Conservation (phyloP, 2,113 vertebrate species). For the Calidris pygmaea region DNA sequence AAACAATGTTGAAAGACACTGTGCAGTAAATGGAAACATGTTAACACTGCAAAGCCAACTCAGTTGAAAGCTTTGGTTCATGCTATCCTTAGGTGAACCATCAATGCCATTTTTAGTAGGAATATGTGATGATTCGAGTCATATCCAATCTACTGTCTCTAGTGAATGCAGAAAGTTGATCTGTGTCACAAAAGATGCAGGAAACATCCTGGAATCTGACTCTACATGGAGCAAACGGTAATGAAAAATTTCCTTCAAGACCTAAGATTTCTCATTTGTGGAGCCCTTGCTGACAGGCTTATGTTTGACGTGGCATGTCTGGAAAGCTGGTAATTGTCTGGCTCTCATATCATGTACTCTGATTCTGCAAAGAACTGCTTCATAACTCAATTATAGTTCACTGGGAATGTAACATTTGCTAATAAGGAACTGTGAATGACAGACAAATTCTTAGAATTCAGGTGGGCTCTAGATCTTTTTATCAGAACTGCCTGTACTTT, state of each 20-base stretch:
- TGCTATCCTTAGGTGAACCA: neutral
- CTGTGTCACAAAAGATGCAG: neutral
- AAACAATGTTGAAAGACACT: neutral
- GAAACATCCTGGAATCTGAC: neutral
- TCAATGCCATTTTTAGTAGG: neutral
- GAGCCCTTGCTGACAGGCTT: neutral
- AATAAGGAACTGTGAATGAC: neutral
- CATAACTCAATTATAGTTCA: neutral
- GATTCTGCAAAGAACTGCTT: neutral
- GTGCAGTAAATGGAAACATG: neutral
- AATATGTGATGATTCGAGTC: neutral
- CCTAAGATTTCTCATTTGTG: neutral
- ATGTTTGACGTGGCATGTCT: neutral
- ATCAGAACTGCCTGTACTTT: neutral
- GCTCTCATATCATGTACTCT: neutral
- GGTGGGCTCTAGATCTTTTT: neutral
- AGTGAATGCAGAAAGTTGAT: neutral
- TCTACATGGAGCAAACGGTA: neutral
- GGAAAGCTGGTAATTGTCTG: neutral
- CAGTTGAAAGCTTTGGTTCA: neutral
- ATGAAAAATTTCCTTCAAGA: neutral
- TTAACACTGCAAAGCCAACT: neutral
- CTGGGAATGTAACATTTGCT: neutral
- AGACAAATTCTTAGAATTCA: neutral
- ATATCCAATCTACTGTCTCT: neutral